phyloP scores from a whole-genome alignment of 2,113 vertebrate species.

The Okapia johnstoni region DNA sequence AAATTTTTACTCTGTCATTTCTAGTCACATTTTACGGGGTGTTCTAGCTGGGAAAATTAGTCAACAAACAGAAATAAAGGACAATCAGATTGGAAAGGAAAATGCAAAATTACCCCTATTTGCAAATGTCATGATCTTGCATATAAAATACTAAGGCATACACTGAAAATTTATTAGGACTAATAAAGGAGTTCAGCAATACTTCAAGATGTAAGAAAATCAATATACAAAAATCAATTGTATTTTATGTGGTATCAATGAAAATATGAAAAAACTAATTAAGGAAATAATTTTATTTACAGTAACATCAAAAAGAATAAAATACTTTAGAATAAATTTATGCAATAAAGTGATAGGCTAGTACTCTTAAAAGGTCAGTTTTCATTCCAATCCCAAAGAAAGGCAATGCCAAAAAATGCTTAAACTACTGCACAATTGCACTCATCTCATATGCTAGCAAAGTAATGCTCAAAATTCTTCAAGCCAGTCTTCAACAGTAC shows the following conservation, averaged over 20 bases:
- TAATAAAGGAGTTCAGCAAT: conserved; percentile 9
- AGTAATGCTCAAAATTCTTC: background rate
- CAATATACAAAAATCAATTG: conserved; percentile 1
- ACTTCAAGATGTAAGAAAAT: background rate
- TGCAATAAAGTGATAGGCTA: background rate
- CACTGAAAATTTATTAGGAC: conserved; percentile 26
- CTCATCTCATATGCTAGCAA: background rate
- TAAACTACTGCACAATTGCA: background rate
- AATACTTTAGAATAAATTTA: background rate
- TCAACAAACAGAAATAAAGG: background rate
- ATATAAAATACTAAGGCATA: background rate
- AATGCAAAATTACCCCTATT: background rate
- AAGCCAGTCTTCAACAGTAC: background rate
- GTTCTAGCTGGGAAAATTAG: background rate
- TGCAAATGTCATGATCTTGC: background rate
- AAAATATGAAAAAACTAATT: conserved; percentile 39
- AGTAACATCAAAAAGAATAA: conserved; percentile 9
- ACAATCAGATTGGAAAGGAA: background rate
- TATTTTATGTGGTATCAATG: conserved; percentile 17
- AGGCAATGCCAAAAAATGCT: background rate
- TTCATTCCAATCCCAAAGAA: background rate
- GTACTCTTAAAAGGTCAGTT: background rate
- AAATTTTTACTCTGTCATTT: background rate
- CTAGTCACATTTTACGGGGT: background rate
- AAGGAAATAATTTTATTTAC: conserved; percentile 37